Base-by-base conservation (phyloP, 2,113 vertebrate genomes). In the Cercocebus atys region DNA sequence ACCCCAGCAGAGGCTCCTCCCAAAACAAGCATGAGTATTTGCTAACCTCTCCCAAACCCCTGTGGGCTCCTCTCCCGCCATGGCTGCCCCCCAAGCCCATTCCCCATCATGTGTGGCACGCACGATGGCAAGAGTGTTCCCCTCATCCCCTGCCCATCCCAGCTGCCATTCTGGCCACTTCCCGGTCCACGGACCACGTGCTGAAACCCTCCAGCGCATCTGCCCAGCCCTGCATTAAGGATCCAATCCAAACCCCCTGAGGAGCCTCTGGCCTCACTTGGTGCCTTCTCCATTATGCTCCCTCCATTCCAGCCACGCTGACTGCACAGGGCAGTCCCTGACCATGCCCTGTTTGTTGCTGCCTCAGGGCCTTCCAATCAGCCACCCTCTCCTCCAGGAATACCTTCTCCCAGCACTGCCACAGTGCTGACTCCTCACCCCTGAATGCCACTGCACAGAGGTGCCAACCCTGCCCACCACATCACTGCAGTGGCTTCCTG, bases 31-130 rank as follows among this genome's bases (percentile, higher is more conserved):
- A 32, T 2, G 20, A 45, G 32, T 12, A 5, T 3, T 3, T 6
- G 45, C 76, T n/a, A 23, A 10, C 8, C 13, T 25, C 43, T 43
- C 52, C 43, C 81, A 40, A 16, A 5, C 5, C 47, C 6, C 9
- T 13, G 8, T 0, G 5, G 22, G 55, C 7, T 55, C 11, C 64
- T 10, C 81, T 43, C 52, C 73, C 18, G 14, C 8, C 6, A 3
- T 0, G 27, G 14, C 25, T 25, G 8, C 17, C 3, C 4, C 66
- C 9, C 61, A 45, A 12, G 52, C 43, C 52, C 3, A 4, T 2
- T 2, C 16, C 2, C 47, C 68, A 13, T 2, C 18, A 5, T 3
- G 11, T 22, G 55, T 4, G 40, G 40, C 8, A 2, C 2, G 3
- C 30, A 22, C 7, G 35, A 57, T 1, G 2, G 13, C n/a, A 16